These are phyloP conservation scores for Catharus bicknelli DNA, from an alignment of 2,113 vertebrate species.

Conservation along the genomic window DNA sequence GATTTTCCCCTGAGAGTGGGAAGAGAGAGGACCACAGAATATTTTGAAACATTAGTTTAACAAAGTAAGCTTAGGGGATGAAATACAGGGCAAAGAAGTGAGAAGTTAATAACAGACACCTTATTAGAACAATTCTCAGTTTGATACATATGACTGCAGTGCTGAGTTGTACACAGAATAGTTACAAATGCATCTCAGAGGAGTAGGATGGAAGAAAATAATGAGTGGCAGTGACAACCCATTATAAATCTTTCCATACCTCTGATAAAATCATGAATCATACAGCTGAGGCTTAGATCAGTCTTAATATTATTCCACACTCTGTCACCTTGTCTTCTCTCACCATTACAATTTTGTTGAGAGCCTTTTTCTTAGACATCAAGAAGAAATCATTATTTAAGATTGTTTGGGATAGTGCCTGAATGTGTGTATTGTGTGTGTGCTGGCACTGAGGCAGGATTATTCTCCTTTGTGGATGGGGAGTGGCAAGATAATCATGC, in stretches of 20 bases:
- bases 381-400: neutral
- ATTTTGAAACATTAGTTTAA: neutral
- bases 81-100: neutral
- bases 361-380: neutral
- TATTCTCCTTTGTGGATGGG: slow-evolving; percentile 36
- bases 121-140: neutral
- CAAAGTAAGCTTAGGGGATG: neutral
- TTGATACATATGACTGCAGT: neutral
- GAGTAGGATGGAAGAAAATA: neutral
- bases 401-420: neutral
- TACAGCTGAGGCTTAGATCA: neutral
- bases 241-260: neutral
- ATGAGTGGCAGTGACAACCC: neutral
- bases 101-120: neutral
- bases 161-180: neutral
- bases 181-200: neutral
- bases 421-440: neutral
- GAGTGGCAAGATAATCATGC: slow-evolving; percentile 22
- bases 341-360: neutral
- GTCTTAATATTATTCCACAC: neutral
- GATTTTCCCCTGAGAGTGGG: neutral
- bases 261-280: neutral
- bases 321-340: neutral
- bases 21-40: neutral
- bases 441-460: slow-evolving; percentile 18